Evolutionary conservation across 23 tunicate species (phyloP), one percentile per base, ranked within the genome.

Genomic region (Styela plicata): DNA sequence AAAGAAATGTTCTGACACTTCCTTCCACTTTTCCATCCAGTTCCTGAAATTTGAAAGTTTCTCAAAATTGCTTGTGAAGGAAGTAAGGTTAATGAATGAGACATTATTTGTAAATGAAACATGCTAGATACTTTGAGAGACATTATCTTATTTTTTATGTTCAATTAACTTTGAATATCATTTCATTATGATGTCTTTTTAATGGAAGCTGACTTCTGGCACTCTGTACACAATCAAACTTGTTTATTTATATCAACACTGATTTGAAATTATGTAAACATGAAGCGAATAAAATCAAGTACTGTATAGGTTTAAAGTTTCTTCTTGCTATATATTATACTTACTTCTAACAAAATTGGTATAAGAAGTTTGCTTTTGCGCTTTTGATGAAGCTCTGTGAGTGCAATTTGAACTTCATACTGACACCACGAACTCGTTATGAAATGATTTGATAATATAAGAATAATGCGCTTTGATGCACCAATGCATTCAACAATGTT

Each of bases 341-440:
- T 21, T 74, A 93, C 98, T 82, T 93, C 89, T 2, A 93, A 82
- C 25, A 93, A 81, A 19, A 93, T 69, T 13, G 98, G 98, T n/a
- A 93, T 69, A 16, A 93, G 89, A 25, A 88, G 82, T 64, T 85
- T 93, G 62, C 98, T 87, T 85, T 84, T 76, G 26, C 93, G 74
- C 22, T 74, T 84, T 31, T 83, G 80, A 63, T 93, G 98, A 27
- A 93, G 74, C 32, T 88, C 86, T 5, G 98, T 83, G 17, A 93
- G 87, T 20, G 98, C 98, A 0, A 93, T 79, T 78, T 93, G 98
- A 3, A 93, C 94, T 83, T 93, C 98, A 81, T 93, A 88, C 53
- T 88, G 90, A 64, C 93, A 93, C 98, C 98, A 93, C 5, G 89
- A 74, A 82, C 93, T 88, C 2, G 82, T 24, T 36, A 83, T 81